A percentile compares a stretch with the other conserved stretches of the same genome.
phyloP scores from a whole-genome alignment of 2,888 invertebrate species.

The Crioceris asparagi region DNA sequence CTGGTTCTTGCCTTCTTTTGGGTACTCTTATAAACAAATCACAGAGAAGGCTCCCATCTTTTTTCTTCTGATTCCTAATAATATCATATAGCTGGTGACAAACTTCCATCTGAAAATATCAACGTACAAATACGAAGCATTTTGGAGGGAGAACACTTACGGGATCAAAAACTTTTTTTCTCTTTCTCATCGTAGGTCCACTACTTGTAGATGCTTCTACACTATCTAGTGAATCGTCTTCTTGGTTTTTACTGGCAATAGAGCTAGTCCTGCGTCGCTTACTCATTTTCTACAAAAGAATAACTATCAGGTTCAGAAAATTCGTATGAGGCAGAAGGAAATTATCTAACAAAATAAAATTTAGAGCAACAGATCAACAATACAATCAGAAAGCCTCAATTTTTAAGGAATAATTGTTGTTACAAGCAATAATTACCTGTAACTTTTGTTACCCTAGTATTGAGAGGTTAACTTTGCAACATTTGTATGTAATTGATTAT shows the following conservation, averaged over 20 bases:
- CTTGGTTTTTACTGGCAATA: constrained; percentile 65
- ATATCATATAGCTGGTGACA: constrained; percentile 90
- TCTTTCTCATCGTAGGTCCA: constrained; percentile 44
- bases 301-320: no score
- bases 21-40: constrained; percentile 93
- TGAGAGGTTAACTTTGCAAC: constrained; percentile 20
- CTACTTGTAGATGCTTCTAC: constrained; percentile 43
- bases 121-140: constrained; percentile 1
- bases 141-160: no score
- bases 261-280: constrained; percentile 75
- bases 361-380: no score
- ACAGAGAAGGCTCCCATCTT: constrained; percentile 82
- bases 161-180: constrained; percentile 65
- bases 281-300: constrained; percentile 52
- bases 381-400: no score
- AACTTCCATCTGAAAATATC: constrained; percentile 55
- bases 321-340: no score
- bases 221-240: constrained; percentile 64
- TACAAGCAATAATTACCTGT: no score
- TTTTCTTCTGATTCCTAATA: constrained; percentile 81
- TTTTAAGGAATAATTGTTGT: no score
- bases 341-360: no score
- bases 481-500: background rate
- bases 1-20: constrained; percentile 83
- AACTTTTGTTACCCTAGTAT: no score